Base-by-base conservation (phyloP, 1,140 invertebrate genomes). In the Pantala flavescens region DNA sequence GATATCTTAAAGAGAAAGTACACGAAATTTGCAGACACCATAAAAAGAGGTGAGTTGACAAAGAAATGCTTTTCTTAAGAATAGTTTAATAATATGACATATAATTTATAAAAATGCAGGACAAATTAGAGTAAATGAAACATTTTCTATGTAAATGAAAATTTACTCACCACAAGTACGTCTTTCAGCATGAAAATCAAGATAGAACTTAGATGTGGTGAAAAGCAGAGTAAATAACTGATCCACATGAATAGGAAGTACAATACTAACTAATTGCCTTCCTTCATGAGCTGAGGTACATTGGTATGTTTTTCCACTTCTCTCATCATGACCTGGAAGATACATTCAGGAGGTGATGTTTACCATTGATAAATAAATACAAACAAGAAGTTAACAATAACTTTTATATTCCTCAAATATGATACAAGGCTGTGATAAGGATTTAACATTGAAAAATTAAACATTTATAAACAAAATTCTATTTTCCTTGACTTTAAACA, bases 161-260 rank as follows among this genome's bases (percentile, higher is more conserved):
- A 73, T 24, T 28, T 43, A 78, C 80, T 83, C 82, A 90, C 95
- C 93, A 73, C 90, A 91, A 28, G 92, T 93, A 82, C 92, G 93
- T 70, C 93, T 85, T 7, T 86, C 85, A 70, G 88, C 90, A 79
- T 94, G 89, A 82, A 96, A 92, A 80, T 94, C 92, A 75, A 92
- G 82, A 80, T 91, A 92, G 83, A 98, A 96, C 83, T 94, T 91
- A 7, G 93, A 96, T 85, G 92, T 95, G 28, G 94, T 95, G 84
- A 97, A 98, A 12, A 97, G 86, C 79, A 95, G 86, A n/a, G 93
- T 94, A 84, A 97, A 97, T 49, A 97, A 81, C 77, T 92, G 90
- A 84, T 97, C 94, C 76, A 97, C 89, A 81, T 91, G 89, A 74
- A 93, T 88, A 28, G 93, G 89, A 74, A 93, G 84, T 78, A 93